These are phyloP conservation scores for Poliocrania exsul DNA, from an alignment of 2,797 vertebrate species.

Conservation along the genomic window DNA sequence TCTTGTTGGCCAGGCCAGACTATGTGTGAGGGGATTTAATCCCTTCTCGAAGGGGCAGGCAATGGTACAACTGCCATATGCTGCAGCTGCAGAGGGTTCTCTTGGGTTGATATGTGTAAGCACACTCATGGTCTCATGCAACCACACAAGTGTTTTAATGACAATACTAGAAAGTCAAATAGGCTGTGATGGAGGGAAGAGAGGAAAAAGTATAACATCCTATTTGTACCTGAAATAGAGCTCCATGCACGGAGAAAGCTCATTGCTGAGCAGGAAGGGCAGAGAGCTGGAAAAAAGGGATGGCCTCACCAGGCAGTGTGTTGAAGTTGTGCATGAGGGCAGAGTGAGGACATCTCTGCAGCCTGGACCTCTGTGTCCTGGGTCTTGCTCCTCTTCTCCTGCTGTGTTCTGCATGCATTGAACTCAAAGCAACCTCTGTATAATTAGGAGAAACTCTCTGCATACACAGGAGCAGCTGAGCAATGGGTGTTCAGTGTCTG, in stretches of 20 bases:
- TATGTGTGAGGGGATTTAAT: neutral
- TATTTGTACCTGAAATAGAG: neutral
- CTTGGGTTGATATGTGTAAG: neutral
- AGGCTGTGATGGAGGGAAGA: neutral
- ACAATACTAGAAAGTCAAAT: neutral
- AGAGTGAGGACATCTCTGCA: neutral
- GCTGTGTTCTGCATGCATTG: neutral
- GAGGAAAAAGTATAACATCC: neutral
- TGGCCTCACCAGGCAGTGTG: rapidly evolving
- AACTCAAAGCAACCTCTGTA: neutral
- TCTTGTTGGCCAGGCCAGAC: neutral
- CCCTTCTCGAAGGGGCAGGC: neutral
- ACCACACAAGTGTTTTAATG: neutral
- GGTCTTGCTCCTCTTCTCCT: neutral
- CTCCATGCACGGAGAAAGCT: neutral
- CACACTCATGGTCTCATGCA: neutral
- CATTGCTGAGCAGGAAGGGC: neutral
- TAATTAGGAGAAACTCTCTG: neutral
- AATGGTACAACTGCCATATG: rapidly evolving
- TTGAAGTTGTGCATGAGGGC: neutral
- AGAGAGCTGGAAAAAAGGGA: neutral
- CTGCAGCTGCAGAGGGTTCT: neutral
- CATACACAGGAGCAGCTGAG: neutral
- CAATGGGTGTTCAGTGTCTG: neutral
- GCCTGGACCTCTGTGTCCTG: neutral